Evolutionary conservation across 2,113 vertebrate genomes (phyloP).

Genomic region (Crotalus viridis): DNA sequence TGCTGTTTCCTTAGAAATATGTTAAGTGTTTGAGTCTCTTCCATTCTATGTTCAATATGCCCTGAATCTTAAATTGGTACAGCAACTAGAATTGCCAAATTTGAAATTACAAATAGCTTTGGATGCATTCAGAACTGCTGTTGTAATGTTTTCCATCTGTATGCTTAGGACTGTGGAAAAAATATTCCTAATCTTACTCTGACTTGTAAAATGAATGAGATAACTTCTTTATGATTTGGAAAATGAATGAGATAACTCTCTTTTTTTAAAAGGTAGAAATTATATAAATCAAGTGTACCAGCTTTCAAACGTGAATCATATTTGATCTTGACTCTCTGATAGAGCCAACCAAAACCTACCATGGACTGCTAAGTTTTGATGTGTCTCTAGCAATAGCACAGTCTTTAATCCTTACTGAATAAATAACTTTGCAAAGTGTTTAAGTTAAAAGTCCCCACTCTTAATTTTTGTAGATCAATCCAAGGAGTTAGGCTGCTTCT

Average conservation of each 20-base stretch:
- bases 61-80: neutral
- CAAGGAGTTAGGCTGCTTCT: neutral
- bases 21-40: neutral
- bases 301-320: neutral
- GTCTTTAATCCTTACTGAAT: neutral
- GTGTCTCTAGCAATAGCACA: neutral
- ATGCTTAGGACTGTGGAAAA: neutral
- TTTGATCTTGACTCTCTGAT: neutral
- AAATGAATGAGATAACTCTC: neutral
- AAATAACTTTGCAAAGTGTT: neutral
- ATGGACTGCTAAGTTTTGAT: neutral
- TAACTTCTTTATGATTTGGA: neutral
- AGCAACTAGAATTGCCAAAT: neutral
- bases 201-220: neutral
- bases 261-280: neutral
- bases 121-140: neutral
- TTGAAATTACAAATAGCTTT: neutral
- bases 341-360: neutral
- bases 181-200: neutral
- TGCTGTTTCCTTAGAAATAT: neutral
- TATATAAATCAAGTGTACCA: neutral
- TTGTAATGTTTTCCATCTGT: neutral
- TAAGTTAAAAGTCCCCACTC: neutral
- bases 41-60: neutral
- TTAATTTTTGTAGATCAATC: neutral